phyloP scores from a whole-genome alignment of 92 coral and sea anemone species.

The Blastomussa wellsi region DNA sequence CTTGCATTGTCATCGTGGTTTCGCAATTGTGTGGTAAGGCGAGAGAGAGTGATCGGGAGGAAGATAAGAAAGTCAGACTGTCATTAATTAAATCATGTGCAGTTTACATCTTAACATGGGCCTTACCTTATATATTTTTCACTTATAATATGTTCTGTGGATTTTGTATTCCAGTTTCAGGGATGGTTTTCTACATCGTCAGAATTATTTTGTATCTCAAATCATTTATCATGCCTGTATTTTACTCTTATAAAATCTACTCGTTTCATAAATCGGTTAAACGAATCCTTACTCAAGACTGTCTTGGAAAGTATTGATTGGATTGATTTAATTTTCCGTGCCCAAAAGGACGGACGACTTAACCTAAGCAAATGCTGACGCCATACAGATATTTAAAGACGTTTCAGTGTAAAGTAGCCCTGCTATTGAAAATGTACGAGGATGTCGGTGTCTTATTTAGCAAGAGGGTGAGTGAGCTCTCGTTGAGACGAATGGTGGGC shows the following conservation, averaged over 20 bases:
- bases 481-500: too few relatives aligned
- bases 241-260: slow-evolving; percentile 38
- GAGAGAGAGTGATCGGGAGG: slow-evolving; percentile 22
- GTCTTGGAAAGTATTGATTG: slow-evolving; percentile 36
- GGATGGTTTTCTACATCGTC: slow-evolving; percentile 48
- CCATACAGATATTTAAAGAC: too few relatives aligned
- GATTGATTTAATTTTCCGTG: too few relatives aligned
- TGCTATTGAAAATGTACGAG: too few relatives aligned
- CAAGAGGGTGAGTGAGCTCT: too few relatives aligned
- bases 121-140: slow-evolving; percentile 47
- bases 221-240: slow-evolving; percentile 47
- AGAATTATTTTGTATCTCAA: slow-evolving; percentile 61
- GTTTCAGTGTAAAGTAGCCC: too few relatives aligned
- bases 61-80: slow-evolving; percentile 41
- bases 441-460: too few relatives aligned
- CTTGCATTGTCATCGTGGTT: slow-evolving; percentile 45
- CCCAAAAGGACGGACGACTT: too few relatives aligned
- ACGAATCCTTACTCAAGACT: slow-evolving; percentile 63
- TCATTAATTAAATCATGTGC: slow-evolving; percentile 43
- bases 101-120: slow-evolving; percentile 55
- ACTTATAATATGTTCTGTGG: slow-evolving; percentile 53
- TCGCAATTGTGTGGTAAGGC: slow-evolving; percentile 30
- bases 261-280: slow-evolving; percentile 48
- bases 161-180: slow-evolving; percentile 43
- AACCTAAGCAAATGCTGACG: too few relatives aligned